phyloP scores from a whole-genome alignment of 2,797 vertebrate genomes.

The Cryptoprocta ferox region DNA sequence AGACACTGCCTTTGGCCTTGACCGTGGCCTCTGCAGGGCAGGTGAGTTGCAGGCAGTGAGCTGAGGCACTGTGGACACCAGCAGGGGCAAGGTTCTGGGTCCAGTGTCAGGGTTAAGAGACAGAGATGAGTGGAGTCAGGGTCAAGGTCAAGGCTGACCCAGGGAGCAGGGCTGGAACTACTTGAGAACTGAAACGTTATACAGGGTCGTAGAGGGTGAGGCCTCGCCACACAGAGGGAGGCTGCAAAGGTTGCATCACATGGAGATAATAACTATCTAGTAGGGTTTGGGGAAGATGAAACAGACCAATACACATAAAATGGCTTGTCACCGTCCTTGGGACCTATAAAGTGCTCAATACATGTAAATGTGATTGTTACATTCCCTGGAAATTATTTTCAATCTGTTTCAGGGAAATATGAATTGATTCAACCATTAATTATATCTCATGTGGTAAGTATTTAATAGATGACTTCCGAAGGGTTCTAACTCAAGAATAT shows the following conservation, averaged over 20 bases:
- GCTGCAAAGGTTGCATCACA: not conserved
- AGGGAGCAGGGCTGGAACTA: not conserved
- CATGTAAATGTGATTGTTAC: not conserved
- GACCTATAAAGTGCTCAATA: not conserved
- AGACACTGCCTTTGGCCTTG: not conserved
- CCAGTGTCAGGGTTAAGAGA: not conserved
- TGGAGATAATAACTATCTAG: not conserved
- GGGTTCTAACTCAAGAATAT: slow-evolving; percentile 12
- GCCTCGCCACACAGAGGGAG: rapidly evolving
- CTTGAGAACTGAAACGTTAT: not conserved
- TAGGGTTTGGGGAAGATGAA: not conserved
- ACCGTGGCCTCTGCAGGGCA: not conserved
- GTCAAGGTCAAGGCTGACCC: too few relatives aligned
- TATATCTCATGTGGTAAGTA: not conserved
- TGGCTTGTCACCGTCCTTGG: not conserved
- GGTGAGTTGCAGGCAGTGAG: not conserved
- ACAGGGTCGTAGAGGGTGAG: not conserved
- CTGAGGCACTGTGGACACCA: not conserved
- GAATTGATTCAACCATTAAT: not conserved
- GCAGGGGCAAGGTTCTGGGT: not conserved
- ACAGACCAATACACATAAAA: not conserved
- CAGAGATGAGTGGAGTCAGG: not conserved
- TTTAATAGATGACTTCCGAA: slow-evolving; percentile 16
- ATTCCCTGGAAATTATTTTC: slow-evolving; percentile 46
- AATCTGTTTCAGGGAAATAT: slow-evolving; percentile 5